phyloP scores from a whole-genome alignment of 2,113 vertebrate species.

The Ailuropoda melanoleuca region DNA sequence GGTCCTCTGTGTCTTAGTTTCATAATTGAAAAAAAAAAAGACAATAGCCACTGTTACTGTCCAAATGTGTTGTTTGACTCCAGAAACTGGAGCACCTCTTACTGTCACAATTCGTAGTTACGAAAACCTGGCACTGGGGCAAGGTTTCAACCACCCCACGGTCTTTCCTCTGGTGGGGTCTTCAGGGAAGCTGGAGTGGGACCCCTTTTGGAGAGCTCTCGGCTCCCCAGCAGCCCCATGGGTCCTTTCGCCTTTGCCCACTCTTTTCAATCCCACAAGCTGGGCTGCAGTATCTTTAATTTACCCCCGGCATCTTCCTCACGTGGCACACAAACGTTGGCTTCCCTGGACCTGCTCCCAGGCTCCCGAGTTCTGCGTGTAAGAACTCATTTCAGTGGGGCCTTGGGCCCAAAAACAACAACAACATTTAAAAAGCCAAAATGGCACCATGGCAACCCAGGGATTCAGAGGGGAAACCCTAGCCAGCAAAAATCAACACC shows the following conservation, averaged over 20 bases:
- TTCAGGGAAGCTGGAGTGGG: background rate
- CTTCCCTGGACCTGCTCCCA: background rate
- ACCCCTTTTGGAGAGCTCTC: background rate
- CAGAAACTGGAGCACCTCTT: background rate
- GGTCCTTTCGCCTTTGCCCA: background rate
- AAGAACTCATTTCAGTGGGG: conserved; percentile 47
- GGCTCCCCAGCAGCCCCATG: accelerated
- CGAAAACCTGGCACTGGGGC: background rate
- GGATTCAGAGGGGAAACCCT: background rate
- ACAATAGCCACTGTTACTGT: background rate
- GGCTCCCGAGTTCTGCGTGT: background rate
- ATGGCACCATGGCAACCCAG: conserved; percentile 55
- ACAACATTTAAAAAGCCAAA: conserved; percentile 5
- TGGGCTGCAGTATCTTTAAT: background rate
- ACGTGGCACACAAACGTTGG: background rate
- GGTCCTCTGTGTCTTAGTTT: background rate
- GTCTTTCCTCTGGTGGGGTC: background rate
- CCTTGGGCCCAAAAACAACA: background rate
- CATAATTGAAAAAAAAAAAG: background rate
- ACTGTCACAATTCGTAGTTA: background rate
- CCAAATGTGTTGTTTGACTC: background rate
- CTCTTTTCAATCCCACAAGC: background rate
- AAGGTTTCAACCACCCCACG: background rate
- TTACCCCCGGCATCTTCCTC: background rate
- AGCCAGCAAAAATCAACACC: conserved; percentile 26